These are phyloP conservation scores for Chaetogeoica ovagalla DNA, from an alignment of 2,888 invertebrate genomes.

Conservation along the genomic window DNA sequence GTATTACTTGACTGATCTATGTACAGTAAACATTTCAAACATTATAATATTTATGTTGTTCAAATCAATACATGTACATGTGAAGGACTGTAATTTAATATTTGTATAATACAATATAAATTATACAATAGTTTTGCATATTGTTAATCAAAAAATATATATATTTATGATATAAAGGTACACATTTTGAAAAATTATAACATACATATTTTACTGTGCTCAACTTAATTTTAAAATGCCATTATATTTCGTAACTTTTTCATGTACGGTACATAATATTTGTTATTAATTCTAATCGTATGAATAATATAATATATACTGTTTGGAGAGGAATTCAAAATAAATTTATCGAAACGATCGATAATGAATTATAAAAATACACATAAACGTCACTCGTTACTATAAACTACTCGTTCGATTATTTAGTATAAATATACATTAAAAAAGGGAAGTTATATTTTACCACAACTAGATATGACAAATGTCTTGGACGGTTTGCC, in stretches of 20 bases:
- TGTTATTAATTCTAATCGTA: conserved; percentile 4
- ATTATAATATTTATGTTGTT: not conserved
- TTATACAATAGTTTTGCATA: conserved; percentile 5
- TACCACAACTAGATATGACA: conserved; percentile 75
- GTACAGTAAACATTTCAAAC: not conserved
- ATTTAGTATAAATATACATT: conserved; percentile 35
- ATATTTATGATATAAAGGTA: conserved; percentile 4
- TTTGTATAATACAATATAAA: not conserved
- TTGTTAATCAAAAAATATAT: not conserved
- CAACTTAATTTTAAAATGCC: conserved; percentile 26
- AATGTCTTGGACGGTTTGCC: conserved; percentile 77
- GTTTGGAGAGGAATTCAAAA: conserved; percentile 18
- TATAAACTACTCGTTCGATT: conserved; percentile 49
- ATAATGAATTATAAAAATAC: conserved; percentile 46
- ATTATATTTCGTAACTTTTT: conserved; percentile 28
- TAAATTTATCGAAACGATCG: conserved; percentile 12
- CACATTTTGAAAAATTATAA: conserved; percentile 25
- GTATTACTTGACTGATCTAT: not conserved
- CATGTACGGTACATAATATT: conserved; percentile 7
- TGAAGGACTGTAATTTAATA: not conserved
- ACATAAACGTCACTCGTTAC: conserved; percentile 36
- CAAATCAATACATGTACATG: not conserved
- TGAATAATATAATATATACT: conserved; percentile 15
- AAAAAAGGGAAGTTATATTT: conserved; percentile 59
- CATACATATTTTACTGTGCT: conserved; percentile 25